phyloP scores from a whole-genome alignment of 2,113 vertebrate genomes.

The Grammomys dolichurus region DNA sequence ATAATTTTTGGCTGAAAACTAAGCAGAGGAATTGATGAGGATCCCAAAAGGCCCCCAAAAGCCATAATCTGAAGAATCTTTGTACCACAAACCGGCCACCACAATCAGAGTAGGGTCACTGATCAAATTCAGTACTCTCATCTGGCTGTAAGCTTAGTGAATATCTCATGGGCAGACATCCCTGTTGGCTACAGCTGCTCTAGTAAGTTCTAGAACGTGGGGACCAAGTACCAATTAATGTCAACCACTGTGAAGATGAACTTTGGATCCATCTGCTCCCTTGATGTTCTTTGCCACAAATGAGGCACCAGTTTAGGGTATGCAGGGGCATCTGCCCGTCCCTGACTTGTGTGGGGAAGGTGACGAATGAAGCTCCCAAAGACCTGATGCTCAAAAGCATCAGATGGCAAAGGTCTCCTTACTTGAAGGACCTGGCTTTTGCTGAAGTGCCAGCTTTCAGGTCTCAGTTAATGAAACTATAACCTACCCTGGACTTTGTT shows the following conservation, averaged over 20 bases:
- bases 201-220: not conserved
- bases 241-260: no score
- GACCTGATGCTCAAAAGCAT: not conserved
- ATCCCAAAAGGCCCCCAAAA: not conserved
- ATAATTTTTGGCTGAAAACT: not conserved
- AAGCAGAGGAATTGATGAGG: not conserved
- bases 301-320: not conserved
- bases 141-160: no score
- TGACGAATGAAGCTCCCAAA: not conserved
- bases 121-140: not conserved
- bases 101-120: not conserved
- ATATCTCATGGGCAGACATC: not conserved
- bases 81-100: not conserved
- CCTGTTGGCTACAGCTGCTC: not conserved
- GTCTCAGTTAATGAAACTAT: not conserved
- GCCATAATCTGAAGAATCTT: not conserved
- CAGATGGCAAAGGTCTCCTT: not conserved
- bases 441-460: not conserved
- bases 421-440: no score
- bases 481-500: not conserved
- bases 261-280: not conserved
- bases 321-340: not conserved
- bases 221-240: not conserved
- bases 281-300: not conserved
- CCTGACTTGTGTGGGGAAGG: not conserved